Evolutionary conservation across 35 echinoderm and acorn worm species (phyloP).

Genomic region (Diadema setosum): DNA sequence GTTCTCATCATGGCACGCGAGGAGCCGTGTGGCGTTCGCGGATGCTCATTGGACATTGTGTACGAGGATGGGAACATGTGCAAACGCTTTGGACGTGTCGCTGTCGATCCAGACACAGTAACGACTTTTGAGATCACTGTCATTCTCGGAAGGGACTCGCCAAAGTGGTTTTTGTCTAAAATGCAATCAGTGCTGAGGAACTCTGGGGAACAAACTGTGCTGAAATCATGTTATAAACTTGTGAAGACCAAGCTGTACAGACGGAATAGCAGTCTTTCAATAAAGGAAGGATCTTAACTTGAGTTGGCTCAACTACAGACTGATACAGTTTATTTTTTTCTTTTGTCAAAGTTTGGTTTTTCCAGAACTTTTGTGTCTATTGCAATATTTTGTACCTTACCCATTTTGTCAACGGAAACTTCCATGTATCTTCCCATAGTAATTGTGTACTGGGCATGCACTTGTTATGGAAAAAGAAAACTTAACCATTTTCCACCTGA

Average conservation of each 20-base stretch:
- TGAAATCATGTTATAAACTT: conserved; percentile 87
- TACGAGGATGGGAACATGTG: conserved; percentile 77
- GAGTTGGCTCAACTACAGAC: no score
- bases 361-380: no score
- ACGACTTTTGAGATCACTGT: conserved; percentile 95
- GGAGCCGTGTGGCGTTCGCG: conserved; percentile 91
- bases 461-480: no score
- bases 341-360: no score
- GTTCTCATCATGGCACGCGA: conserved; percentile 70
- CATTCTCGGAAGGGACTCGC: conserved; percentile 58
- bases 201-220: conserved; percentile 48
- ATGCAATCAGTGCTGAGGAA: conserved; percentile 74
- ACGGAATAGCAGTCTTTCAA: conserved; percentile 44
- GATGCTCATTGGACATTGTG: conserved; percentile 68
- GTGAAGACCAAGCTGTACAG: conserved; percentile 93
- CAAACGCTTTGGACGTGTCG: conserved; percentile 70
- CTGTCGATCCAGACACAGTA: conserved; percentile 82
- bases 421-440: no score
- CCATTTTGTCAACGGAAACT: no score
- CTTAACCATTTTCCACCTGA: no score
- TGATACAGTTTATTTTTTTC: no score
- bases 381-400: no score
- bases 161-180: conserved; percentile 62
- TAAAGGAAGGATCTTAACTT: conserved; percentile 49
- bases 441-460: no score